These are phyloP conservation scores for Anastrepha ludens DNA, from an alignment of 1,140 invertebrate genomes.

Conservation along the genomic window DNA sequence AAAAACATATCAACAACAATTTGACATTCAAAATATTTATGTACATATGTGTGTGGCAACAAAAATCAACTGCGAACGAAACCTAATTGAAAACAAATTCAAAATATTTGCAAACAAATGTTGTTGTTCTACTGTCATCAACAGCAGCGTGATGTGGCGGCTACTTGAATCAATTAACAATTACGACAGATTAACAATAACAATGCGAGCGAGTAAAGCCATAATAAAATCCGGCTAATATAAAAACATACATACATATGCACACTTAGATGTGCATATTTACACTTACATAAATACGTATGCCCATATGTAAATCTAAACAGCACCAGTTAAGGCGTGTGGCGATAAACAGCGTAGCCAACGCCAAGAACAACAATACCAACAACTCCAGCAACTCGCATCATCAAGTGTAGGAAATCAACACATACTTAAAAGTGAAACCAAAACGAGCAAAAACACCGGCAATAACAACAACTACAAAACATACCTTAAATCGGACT, in stretches of 20 bases:
- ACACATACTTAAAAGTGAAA: not conserved
- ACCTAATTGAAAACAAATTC: not conserved
- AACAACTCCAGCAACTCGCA: not conserved
- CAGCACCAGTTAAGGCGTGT: conserved; percentile 10
- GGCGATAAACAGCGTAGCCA: not conserved
- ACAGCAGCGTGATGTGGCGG: not conserved
- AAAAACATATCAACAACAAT: no score
- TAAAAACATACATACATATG: not conserved
- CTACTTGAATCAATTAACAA: conserved; percentile 6
- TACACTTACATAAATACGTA: not conserved
- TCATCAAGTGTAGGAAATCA: not conserved
- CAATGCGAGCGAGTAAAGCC: not conserved
- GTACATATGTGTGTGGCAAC: not conserved
- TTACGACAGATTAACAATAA: not conserved
- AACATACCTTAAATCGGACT: not conserved
- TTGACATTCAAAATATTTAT: not conserved
- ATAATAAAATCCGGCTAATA: not conserved
- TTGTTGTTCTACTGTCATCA: not conserved
- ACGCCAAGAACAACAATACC: not conserved
- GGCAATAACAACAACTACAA: not conserved
- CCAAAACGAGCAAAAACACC: not conserved
- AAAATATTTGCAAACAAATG: not conserved
- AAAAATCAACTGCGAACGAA: not conserved
- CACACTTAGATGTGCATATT: not conserved
- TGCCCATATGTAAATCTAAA: not conserved